Evolutionary conservation across 2,797 vertebrate species (phyloP), one percentile per base, ranked within the genome.

Genomic region (Serranus cabrilla): DNA sequence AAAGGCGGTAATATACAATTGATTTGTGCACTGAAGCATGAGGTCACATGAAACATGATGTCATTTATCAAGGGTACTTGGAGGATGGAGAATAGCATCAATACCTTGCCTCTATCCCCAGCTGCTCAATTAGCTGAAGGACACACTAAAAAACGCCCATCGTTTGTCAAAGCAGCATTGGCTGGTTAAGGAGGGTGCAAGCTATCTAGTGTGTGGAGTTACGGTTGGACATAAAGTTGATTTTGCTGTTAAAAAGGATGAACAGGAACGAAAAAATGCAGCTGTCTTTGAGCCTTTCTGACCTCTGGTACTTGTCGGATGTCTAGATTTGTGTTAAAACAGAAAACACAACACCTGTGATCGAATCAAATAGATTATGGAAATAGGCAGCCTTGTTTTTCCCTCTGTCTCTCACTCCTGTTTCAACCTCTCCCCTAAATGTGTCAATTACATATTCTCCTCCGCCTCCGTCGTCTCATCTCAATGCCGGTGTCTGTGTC

Each of bases 381-480:
- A 66, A 82, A 83, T 70, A 46, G 50, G 17, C 11, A 57, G 50
- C 51, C 40, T 59, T 45, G 57, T 69, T 76, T 82, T 50, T 66
- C 39, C 62, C 47, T 81, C 67, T n/a, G n/a, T 61, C 75, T 82
- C 66, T 72, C 76, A 69, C 64, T 74, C 43, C 47, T 68, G 71
- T 78, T 66, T 71, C 62, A 84, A 20, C 64, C 81, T 84, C 62
- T 76, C 71, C 85, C 56, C 69, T 64, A 80, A 84, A 85, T 83
- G 74, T 83, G 76, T 89, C 78, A 80, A 78, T 90, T 82, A 63
- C 84, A 83, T 82, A 81, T 80, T 87, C 74, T 75, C 76, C 68
- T 76, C 72, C 55, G 42, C 73, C 80, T 78, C 47, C 47, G 25
- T 71, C 18, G 17, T 83, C 75, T 82, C 81, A 83, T 90, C 75